A percentile compares a stretch with the other conserved stretches of the same genome.
phyloP scores from a whole-genome alignment of 2,113 vertebrate genomes.

The Malurus cyaneus region DNA sequence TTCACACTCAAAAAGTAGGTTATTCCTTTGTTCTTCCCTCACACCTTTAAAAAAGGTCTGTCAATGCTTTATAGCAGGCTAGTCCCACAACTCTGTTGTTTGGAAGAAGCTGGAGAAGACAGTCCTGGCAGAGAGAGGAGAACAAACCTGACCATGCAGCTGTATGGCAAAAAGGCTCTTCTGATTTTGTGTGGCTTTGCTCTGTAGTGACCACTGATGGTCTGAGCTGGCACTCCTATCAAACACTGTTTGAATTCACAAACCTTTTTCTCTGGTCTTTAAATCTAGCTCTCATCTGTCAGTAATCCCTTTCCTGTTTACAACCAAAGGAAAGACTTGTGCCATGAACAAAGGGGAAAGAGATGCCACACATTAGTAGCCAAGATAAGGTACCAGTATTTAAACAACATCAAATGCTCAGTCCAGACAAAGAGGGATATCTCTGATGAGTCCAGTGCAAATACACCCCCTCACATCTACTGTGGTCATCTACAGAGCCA shows the following conservation, averaged over 20 bases:
- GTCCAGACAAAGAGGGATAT: slow-evolving; percentile 19
- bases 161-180: not conserved
- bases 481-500: not conserved
- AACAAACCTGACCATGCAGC: not conserved
- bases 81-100: not conserved
- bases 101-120: not conserved
- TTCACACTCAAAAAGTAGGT: not conserved
- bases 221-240: not conserved
- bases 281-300: not conserved
- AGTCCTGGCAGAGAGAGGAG: not conserved
- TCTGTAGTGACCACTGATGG: not conserved
- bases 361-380: slow-evolving; percentile 6
- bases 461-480: not conserved
- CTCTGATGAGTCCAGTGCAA: slow-evolving; percentile 37
- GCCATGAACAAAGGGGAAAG: slow-evolving; percentile 17
- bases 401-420: slow-evolving; percentile 11
- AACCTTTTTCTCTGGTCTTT: not conserved
- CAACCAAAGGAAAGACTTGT: slow-evolving; percentile 16
- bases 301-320: not conserved
- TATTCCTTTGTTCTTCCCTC: not conserved
- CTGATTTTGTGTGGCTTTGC: not conserved
- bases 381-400: slow-evolving; percentile 36
- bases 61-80: not conserved
- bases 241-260: not conserved
- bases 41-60: accelerated